Base-by-base conservation (phyloP, 2,888 invertebrate species). In the Dioctria linearis region DNA sequence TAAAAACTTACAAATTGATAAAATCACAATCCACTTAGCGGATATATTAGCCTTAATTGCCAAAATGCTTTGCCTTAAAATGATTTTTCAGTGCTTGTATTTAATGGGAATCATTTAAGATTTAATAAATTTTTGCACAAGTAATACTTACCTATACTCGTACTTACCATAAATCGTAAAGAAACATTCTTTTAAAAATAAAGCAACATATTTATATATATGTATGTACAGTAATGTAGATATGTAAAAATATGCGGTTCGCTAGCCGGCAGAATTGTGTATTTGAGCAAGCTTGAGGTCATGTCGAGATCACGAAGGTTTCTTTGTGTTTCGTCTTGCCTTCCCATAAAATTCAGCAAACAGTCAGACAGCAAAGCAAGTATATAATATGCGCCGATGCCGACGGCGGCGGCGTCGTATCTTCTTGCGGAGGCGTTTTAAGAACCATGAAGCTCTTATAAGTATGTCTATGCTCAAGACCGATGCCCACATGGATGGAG, bases 371-470 rank as follows among this genome's bases (percentile, higher is more conserved):
- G 73, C 71, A 66, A 59, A 66, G 76, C 51, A 25, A 25, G 25
- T 25, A 25, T 25, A 25, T 25, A 25, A 25, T 25, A 25, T 25
- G 25, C 25, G 25, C 25, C 25, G 25, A 25, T 25, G 25, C 25
- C 25, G 25, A 25, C 25, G 25, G 25, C 61, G 61, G 71, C 67
- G 69, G 67, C 81, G 78, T 71, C 81, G 83, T 84, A 84, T 81
- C 83, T 81, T 61, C 65, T 83, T 82, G 51, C 65, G 59, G 75
- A 80, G 81, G 76, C 82, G 81, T 80, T 81, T 25, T 80, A 71
- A 71, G 71, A 54, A 71, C 40, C 71, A 49, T 84, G 83, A 82
- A 82, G 81, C 85, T 85, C 85, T 86, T 84, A 83, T 83, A 86
- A 85, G 84, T 85, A 83, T 83, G 79, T 69, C 9, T 25, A 3